Evolutionary conservation across 2,888 invertebrate genomes (phyloP).

Genomic region (Lamproptera curius): DNA sequence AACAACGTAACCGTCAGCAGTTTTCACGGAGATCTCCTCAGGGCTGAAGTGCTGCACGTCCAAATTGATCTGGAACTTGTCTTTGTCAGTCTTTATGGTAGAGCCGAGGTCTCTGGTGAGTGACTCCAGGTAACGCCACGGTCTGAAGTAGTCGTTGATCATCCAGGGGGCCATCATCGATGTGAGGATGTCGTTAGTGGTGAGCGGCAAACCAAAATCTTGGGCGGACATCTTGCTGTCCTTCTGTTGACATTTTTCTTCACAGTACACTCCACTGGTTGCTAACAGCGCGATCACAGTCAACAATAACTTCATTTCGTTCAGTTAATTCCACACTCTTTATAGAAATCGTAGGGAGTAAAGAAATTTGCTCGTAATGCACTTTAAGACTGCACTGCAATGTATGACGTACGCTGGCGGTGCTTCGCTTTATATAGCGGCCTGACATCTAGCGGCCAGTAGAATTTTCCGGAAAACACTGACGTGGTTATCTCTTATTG

Average conservation of each 20-base stretch:
- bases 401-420: not conserved
- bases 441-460: constrained; percentile 18
- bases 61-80: constrained; percentile 82
- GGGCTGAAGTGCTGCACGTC: constrained; percentile 87
- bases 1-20: constrained; percentile 81
- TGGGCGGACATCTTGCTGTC: constrained; percentile 41
- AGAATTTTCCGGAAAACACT: constrained; percentile 18
- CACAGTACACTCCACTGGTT: constrained; percentile 1
- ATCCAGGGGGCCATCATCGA: constrained; percentile 45
- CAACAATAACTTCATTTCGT: constrained; percentile 8
- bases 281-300: not conserved
- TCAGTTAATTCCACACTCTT: not conserved
- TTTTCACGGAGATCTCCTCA: constrained; percentile 86
- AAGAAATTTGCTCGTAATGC: not conserved
- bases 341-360: not conserved
- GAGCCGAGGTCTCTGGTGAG: constrained; percentile 69
- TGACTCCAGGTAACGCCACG: constrained; percentile 56
- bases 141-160: constrained; percentile 49
- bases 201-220: constrained; percentile 55
- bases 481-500: constrained; percentile 5
- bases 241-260: constrained; percentile 13
- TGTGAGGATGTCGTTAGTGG: constrained; percentile 47
- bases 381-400: not conserved
- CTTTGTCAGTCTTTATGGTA: constrained; percentile 74
- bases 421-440: constrained; percentile 8